These are phyloP conservation scores for Andrena bucephala DNA, from an alignment of 2,888 invertebrate species.

Conservation along the genomic window DNA sequence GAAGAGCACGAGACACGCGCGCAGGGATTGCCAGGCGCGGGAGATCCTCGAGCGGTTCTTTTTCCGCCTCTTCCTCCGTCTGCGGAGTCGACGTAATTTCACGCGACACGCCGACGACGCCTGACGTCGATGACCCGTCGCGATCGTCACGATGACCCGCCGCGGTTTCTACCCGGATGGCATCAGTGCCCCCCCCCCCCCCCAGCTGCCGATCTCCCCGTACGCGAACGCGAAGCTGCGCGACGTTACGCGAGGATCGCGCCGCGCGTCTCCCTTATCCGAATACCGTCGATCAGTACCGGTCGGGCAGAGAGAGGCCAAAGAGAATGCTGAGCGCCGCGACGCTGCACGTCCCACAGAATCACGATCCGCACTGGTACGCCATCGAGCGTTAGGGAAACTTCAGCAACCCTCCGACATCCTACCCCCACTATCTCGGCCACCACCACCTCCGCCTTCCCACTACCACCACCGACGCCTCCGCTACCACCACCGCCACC, in stretches of 20 bases:
- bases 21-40: slow-evolving; percentile 28
- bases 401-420: slow-evolving; percentile 79
- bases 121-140: slow-evolving; percentile 46
- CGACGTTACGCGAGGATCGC: slow-evolving; percentile 32
- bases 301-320: slow-evolving; percentile 20
- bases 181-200: slow-evolving; percentile 5
- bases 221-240: slow-evolving; percentile 20
- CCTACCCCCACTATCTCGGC: slow-evolving; percentile 63
- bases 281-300: slow-evolving; percentile 32
- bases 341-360: slow-evolving; percentile 81
- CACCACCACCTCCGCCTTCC: slow-evolving; percentile 49
- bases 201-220: not conserved
- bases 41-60: slow-evolving; percentile 32
- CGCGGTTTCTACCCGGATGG: slow-evolving; percentile 19
- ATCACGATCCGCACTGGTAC: slow-evolving; percentile 84
- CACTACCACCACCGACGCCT: slow-evolving; percentile 40
- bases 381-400: slow-evolving; percentile 83
- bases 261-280: slow-evolving; percentile 34
- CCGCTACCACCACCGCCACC: slow-evolving; percentile 43
- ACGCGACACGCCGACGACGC: slow-evolving; percentile 54
- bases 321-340: slow-evolving; percentile 59
- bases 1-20: slow-evolving; percentile 41
- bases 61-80: slow-evolving; percentile 38
- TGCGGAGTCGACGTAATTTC: slow-evolving; percentile 32
- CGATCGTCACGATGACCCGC: slow-evolving; percentile 44